Evolutionary conservation across 1,140 invertebrate genomes (phyloP).

Genomic region (Cydia amplana): DNA sequence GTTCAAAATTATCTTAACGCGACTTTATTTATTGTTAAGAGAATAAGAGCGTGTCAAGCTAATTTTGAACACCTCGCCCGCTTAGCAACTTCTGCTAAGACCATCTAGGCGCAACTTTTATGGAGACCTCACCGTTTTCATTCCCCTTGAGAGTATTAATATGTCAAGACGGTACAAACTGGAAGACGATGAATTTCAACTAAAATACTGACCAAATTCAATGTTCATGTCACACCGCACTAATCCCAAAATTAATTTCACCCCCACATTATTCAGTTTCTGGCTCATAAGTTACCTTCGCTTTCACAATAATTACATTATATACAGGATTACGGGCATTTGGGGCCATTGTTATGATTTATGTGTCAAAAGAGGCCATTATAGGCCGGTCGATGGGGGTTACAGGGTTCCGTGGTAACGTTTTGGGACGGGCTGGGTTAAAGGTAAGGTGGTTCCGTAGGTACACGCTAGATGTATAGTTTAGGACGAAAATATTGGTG

Average conservation of each 20-base stretch:
- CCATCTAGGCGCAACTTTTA: no score
- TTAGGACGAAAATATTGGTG: no score
- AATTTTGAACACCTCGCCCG: no score
- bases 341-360: constrained; percentile 57
- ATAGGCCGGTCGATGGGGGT: not conserved
- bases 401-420: not conserved
- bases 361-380: constrained; percentile 40
- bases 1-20: no score
- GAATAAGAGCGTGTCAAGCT: no score
- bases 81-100: no score
- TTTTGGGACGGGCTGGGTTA: not conserved
- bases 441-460: not conserved
- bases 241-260: constrained; percentile 6
- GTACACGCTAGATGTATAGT: no score
- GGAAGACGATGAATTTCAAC: not conserved
- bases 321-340: constrained; percentile 54
- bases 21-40: no score
- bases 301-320: constrained; percentile 29
- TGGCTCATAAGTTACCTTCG: not conserved
- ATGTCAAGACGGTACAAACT: not conserved
- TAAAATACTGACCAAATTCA: not conserved
- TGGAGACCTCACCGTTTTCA: not conserved
- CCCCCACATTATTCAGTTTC: constrained; percentile 6
- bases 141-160: not conserved
- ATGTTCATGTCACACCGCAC: not conserved